Percentiles rank a stretch among this genome's conserved stretches.
These are phyloP conservation scores for Globicephala melas DNA, from an alignment of 2,113 vertebrate genomes.

Conservation along the genomic window DNA sequence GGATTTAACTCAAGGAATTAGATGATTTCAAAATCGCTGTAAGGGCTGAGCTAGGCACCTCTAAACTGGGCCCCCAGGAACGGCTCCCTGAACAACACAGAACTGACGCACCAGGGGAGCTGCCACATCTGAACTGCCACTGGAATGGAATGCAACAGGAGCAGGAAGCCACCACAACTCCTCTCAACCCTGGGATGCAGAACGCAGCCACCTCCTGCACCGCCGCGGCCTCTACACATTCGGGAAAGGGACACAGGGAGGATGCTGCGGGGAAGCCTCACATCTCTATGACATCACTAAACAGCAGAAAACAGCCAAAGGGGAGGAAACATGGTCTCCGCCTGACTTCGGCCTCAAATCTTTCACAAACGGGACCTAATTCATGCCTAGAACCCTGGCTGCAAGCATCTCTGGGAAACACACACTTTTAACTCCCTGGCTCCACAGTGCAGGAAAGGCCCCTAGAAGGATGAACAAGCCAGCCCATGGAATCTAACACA, in stretches of 20 bases:
- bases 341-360: not conserved
- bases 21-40: not conserved
- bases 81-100: not conserved
- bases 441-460: not conserved
- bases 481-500: not conserved
- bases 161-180: accelerated
- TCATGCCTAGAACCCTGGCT: not conserved
- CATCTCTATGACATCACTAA: accelerated
- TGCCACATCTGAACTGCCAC: not conserved
- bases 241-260: accelerated
- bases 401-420: not conserved
- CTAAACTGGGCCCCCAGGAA: not conserved
- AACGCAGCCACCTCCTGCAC: not conserved
- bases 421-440: not conserved
- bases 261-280: not conserved
- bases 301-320: not conserved
- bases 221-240: not conserved
- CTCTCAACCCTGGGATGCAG: not conserved
- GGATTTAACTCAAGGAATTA: not conserved
- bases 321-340: not conserved
- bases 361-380: not conserved
- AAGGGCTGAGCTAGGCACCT: not conserved
- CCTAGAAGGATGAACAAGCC: not conserved
- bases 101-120: accelerated
- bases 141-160: too few species aligned